These are phyloP conservation scores for Aegotheles bennettii DNA, from an alignment of 2,113 vertebrate genomes.

Conservation along the genomic window DNA sequence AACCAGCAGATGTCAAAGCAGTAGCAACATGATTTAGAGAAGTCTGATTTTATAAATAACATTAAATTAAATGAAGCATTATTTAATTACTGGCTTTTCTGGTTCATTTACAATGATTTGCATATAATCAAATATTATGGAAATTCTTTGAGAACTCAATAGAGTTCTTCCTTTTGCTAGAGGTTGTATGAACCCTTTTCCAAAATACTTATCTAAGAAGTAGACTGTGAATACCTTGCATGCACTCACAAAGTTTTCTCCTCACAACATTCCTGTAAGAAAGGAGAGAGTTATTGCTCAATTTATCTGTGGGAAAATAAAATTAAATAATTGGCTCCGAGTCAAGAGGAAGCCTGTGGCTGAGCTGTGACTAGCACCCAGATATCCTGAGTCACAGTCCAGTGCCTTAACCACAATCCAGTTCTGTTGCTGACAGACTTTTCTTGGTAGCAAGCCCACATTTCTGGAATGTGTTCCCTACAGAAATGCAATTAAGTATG, in stretches of 20 bases:
- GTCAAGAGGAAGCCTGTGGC: not conserved
- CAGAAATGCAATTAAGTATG: constrained; percentile 50
- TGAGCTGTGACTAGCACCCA: constrained; percentile 21
- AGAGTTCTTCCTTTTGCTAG: not conserved
- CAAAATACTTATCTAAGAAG: not conserved
- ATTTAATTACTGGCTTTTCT: constrained; percentile 15
- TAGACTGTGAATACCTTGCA: not conserved
- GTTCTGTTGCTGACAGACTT: not conserved
- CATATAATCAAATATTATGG: not conserved
- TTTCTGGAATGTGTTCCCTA: constrained; percentile 55
- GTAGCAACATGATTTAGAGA: not conserved
- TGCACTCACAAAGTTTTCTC: not conserved
- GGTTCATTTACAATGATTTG: not conserved
- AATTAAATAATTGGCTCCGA: not conserved
- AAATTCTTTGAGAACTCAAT: not conserved
- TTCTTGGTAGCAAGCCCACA: constrained; percentile 40
- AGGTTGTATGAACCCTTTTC: not conserved
- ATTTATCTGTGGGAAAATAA: constrained; percentile 24
- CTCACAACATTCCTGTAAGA: not conserved
- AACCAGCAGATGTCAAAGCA: not conserved
- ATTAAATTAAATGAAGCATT: not conserved
- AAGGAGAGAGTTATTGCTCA: not conserved
- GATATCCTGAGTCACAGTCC: constrained; percentile 34
- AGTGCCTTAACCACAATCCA: not conserved
- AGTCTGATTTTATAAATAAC: not conserved